Base-by-base conservation (phyloP, 1,140 invertebrate species). In the Nasonia vitripennis region DNA sequence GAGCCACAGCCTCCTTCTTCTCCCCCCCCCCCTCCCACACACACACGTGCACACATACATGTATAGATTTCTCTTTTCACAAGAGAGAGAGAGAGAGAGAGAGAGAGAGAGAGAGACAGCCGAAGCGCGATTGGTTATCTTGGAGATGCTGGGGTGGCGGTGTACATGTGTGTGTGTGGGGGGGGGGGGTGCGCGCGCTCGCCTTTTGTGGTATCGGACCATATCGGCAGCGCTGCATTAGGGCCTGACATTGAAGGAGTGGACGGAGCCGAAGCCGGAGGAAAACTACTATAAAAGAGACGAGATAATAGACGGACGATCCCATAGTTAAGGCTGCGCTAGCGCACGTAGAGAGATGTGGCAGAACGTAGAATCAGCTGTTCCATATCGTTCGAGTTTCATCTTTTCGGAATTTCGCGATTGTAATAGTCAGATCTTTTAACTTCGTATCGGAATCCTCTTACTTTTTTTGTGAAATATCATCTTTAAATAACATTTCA, bases 201-300 rank as follows among this genome's bases (percentile, higher is more conserved):
- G 73, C 34, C 73, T 74, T 74, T 74, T 78, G 23, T 78, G 75
- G n/a, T 17, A 51, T 48, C 74, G 45, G 10, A 41, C 73, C 12
- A 41, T 41, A 41, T 75, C 14, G 73, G 78, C 12, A 41, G 23
- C 14, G 4, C 51, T 67, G 78, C 78, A 79, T 79, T 79, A 79
- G 27, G n/a, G 51, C 6, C n/a, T 67, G 78, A 79, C 78, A 79
- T 79, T 79, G 78, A 79, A 67, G 55, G 14, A 79, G 78, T 79
- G 78, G 51, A 67, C 51, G 55, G 17, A 20, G 55, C 17, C 31
- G 23, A 79, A 62, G 78, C 41, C 11, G 37, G 62, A 45, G 27
- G 77, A 55, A 37, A 67, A 78, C 4, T 78, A 23, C 48, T 67
- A 78, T 78, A 67, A 55, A 67, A 78, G 55, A 67, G 34, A 23